Evolutionary conservation across 2,797 vertebrate species (phyloP).

Genomic region (Brachyalestes nurse): DNA sequence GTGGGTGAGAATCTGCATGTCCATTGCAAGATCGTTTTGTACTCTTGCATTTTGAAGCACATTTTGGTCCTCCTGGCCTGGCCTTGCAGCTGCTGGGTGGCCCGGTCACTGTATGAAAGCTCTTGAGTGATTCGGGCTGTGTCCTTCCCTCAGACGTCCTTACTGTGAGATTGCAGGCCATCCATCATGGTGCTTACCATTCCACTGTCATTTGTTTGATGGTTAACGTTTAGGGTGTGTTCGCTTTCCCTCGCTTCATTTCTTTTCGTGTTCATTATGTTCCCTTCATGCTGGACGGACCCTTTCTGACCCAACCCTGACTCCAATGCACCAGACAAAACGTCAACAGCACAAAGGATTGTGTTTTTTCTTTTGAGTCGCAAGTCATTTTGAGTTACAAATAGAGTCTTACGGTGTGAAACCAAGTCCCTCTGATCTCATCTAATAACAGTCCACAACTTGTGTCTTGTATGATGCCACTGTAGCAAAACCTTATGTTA

Average conservation of each 20-base stretch:
- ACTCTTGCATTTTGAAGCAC: neutral
- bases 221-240: conserved; percentile 9
- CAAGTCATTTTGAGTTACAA: neutral
- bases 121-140: neutral
- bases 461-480: neutral
- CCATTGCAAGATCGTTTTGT: neutral
- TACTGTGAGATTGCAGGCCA: neutral
- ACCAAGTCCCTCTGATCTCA: conserved; percentile 8
- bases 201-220: conserved; percentile 38
- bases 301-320: conserved; percentile 15
- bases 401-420: neutral
- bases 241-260: neutral
- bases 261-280: neutral
- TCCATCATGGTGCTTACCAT: conserved; percentile 14
- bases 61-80: neutral
- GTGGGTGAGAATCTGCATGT: too few relatives aligned
- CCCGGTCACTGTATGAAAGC: conserved; percentile 13
- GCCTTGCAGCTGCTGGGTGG: conserved; percentile 35
- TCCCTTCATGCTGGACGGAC: conserved; percentile 17
- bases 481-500: too few relatives aligned
- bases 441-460: neutral
- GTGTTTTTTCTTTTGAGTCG: conserved; percentile 20
- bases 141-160: conserved; percentile 11
- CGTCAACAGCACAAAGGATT: neutral
- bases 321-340: conserved; percentile 1